phyloP scores from a whole-genome alignment of 1,140 invertebrate species.

The Physella acuta region DNA sequence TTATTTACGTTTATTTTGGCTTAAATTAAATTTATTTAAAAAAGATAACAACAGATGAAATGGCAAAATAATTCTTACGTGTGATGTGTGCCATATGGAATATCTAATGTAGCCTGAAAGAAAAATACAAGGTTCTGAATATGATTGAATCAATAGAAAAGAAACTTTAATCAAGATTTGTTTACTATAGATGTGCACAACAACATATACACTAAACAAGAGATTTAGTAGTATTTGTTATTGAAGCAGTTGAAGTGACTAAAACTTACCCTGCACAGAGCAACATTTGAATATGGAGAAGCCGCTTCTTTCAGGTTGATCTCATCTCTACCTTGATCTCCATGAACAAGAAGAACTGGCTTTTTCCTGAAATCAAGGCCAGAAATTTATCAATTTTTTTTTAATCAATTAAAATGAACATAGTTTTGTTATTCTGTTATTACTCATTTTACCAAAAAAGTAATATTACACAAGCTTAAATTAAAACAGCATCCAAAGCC shows the following conservation, averaged over 20 bases:
- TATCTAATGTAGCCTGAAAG: slow-evolving; percentile 56
- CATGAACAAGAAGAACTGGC: slow-evolving; percentile 78
- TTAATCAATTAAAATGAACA: too few relatives aligned
- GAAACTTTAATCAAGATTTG: slow-evolving; percentile 19
- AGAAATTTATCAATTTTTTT: too few relatives aligned
- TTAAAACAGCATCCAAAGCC: too few relatives aligned
- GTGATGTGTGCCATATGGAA: slow-evolving; percentile 85
- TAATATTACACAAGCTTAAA: too few relatives aligned
- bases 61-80: slow-evolving; percentile 64
- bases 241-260: slow-evolving; percentile 19
- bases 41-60: neutral
- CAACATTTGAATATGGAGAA: slow-evolving; percentile 46
- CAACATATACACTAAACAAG: too few relatives aligned
- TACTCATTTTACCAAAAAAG: too few relatives aligned
- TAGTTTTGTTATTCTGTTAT: too few relatives aligned
- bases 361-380: slow-evolving; percentile 61
- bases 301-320: slow-evolving; percentile 47
- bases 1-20: too few relatives aligned
- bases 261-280: slow-evolving; percentile 53
- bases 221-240: too few relatives aligned
- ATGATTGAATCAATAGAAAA: too few relatives aligned
- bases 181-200: too few relatives aligned
- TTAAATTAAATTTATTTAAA: slow-evolving; percentile 29
- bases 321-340: slow-evolving; percentile 67
- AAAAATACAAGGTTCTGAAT: slow-evolving; percentile 26